Evolutionary conservation across 2,113 vertebrate genomes (phyloP), one percentile per base, ranked within the genome.

Genomic region (Nymphicus hollandicus): DNA sequence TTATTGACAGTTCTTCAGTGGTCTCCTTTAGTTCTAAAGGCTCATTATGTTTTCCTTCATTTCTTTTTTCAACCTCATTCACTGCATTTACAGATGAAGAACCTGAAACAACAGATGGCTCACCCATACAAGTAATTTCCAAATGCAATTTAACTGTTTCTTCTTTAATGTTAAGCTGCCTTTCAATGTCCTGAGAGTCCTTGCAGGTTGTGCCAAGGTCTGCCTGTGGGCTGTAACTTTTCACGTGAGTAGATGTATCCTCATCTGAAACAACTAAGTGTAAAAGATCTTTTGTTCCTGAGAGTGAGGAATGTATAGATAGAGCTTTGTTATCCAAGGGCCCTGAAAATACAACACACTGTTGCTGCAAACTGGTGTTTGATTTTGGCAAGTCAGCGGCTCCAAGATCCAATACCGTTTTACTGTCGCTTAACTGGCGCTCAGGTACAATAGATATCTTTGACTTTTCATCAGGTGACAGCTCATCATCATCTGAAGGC

Each of bases 401-500:
- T 96, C 94, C 97, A 69, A 97, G 81, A 95, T 97, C 97, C 88
- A 98, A 71, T 13, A 97, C 22, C 6, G 96, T 97, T 97, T 96
- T 98, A 89, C 96, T 98, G 86, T 98, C 98, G 49, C 94, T 98
- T 88, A 97, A 89, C 58, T 98, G 97, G 70, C 95, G 96, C 71
- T 98, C 98, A 60, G 97, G 97, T 89, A 96, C 76, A 81, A 97
- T 1, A 88, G 98, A 98, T 88, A 97, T 96, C 94, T 98, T 98
- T 46, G 98, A 99, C 93, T 96, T 98, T 71, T 99, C 98, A 95
- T 99, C 99, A 94, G 98, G 98, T 77, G 98, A 98, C 73, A 98
- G 93, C 3, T 98, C 98, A 88, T 99, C 99, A 76, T 99, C 99
- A 89, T 99, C 99, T 69, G 99, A 99, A 79, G 99, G 99, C 52